phyloP scores from a whole-genome alignment of 2,113 vertebrate species.

The Paralichthys olivaceus region DNA sequence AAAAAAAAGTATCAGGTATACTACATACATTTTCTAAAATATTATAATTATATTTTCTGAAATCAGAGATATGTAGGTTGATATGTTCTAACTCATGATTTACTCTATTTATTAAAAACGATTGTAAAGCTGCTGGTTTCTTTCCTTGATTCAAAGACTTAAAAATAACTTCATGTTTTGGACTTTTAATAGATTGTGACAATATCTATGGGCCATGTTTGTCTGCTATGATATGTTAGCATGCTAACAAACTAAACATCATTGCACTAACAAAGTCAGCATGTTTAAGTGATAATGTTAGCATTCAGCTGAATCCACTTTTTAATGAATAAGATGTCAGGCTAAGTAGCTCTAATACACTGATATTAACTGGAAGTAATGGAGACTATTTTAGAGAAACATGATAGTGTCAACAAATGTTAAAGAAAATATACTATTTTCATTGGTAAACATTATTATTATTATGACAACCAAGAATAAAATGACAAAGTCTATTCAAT shows the following conservation, averaged over 20 bases:
- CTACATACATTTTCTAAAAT: too few relatives aligned
- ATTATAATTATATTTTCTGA: conserved; percentile 44
- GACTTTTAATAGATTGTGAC: too few relatives aligned
- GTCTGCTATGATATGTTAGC: too few relatives aligned
- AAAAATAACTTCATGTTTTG: background rate
- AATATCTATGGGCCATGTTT: too few relatives aligned
- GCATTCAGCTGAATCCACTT: background rate
- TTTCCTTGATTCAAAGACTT: background rate
- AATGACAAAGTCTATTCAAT: too few relatives aligned
- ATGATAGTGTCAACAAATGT: background rate
- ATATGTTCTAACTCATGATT: conserved; percentile 44
- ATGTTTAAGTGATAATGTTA: background rate
- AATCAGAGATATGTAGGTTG: conserved; percentile 31
- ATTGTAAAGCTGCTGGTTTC: conserved; percentile 19
- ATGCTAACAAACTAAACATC: too few relatives aligned
- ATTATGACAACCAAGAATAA: background rate
- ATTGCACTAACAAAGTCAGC: background rate
- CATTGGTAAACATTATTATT: background rate
- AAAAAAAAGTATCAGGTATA: too few relatives aligned
- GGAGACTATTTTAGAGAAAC: too few relatives aligned
- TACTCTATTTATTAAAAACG: conserved; percentile 52
- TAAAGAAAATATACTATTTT: background rate
- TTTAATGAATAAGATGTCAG: background rate
- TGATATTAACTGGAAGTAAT: too few relatives aligned
- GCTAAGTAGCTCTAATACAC: background rate